Percentiles rank a stretch among this genome's conserved stretches.
These are phyloP conservation scores for Xyliphius kryptos DNA, from an alignment of 2,113 vertebrate genomes.

Conservation along the genomic window DNA sequence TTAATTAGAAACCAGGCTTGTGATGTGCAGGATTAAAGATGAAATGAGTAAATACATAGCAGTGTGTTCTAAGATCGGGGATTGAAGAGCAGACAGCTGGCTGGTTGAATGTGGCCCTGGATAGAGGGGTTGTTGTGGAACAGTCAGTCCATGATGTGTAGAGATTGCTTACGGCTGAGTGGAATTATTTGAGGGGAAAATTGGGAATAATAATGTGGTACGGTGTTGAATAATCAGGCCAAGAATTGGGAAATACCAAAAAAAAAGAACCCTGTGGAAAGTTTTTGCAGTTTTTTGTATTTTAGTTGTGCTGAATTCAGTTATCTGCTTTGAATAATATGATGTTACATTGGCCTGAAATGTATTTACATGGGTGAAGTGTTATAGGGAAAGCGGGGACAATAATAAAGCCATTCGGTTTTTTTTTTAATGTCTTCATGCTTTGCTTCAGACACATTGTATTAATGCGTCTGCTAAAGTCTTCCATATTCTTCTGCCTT, in stretches of 20 bases:
- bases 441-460: constrained; percentile 2
- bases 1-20: too few relatives aligned
- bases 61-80: neutral
- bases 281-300: constrained; percentile 22
- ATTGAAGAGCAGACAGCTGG: constrained; percentile 1
- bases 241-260: constrained; percentile 34
- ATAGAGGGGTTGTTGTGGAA: constrained; percentile 32
- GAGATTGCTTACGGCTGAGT: constrained; percentile 29
- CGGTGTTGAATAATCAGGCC: constrained; percentile 28
- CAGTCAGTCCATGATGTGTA: constrained; percentile 13
- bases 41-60: constrained; percentile 4
- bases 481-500: constrained; percentile 15
- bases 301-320: constrained; percentile 3
- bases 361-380: constrained; percentile 18
- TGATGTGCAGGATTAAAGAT: neutral
- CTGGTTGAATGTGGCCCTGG: constrained; percentile 17
- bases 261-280: constrained; percentile 25
- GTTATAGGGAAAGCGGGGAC: constrained; percentile 10
- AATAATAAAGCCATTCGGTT: constrained; percentile 13
- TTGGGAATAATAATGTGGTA: constrained; percentile 30
- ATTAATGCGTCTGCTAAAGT: neutral
- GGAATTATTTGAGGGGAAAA: constrained; percentile 37
- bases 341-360: constrained; percentile 28
- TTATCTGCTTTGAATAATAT: constrained; percentile 28
- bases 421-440: constrained; percentile 25